A percentile compares a stretch with the other conserved stretches of the same genome.
Conservation (phyloP, 2,113 vertebrate genomes). For the Ceyx cyanopectus region DNA sequence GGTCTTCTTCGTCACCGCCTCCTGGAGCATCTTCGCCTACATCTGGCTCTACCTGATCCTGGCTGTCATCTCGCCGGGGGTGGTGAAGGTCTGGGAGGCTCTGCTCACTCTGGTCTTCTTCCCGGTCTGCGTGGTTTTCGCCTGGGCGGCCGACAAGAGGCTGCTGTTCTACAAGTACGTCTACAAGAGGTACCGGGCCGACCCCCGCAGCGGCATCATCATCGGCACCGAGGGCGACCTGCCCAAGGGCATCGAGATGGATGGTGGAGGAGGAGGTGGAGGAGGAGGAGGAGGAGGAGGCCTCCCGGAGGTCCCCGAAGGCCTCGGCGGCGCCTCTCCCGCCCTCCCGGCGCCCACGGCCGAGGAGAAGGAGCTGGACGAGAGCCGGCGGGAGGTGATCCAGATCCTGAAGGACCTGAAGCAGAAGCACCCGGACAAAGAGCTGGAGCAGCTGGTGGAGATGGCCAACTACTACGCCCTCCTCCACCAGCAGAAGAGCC, state of each 20-base stretch:
- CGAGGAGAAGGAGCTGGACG: slow-evolving; percentile 90
- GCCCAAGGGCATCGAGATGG: slow-evolving; percentile 77
- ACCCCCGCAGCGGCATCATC: slow-evolving; percentile 93
- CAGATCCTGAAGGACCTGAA: slow-evolving; percentile 95
- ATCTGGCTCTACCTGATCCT: slow-evolving; percentile 97
- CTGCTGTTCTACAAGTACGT: slow-evolving; percentile 98
- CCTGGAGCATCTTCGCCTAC: slow-evolving; percentile 98
- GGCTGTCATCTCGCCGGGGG: slow-evolving; percentile 87
- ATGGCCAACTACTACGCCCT: slow-evolving; percentile 94
- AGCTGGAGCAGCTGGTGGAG: slow-evolving; percentile 93
- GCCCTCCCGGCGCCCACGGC: slow-evolving; percentile 8
- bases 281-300: neutral
- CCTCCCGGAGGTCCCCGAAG: neutral
- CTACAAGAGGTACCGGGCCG: slow-evolving; percentile 93
- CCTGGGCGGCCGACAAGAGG: slow-evolving; percentile 94
- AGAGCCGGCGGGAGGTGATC: slow-evolving; percentile 93
- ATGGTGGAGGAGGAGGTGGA: slow-evolving; percentile 33
- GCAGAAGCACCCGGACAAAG: slow-evolving; percentile 94
- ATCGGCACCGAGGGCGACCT: slow-evolving; percentile 92
- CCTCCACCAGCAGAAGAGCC: slow-evolving; percentile 96
- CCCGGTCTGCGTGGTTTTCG: slow-evolving; percentile 92
- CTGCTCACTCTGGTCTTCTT: slow-evolving; percentile 93
- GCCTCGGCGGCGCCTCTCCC: neutral
- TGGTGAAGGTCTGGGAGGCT: slow-evolving; percentile 95
- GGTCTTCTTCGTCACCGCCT: slow-evolving; percentile 96